A percentile compares a stretch with the other conserved stretches of the same genome.
Conservation (phyloP, 2,888 invertebrate species). For the Idaea straminata region DNA sequence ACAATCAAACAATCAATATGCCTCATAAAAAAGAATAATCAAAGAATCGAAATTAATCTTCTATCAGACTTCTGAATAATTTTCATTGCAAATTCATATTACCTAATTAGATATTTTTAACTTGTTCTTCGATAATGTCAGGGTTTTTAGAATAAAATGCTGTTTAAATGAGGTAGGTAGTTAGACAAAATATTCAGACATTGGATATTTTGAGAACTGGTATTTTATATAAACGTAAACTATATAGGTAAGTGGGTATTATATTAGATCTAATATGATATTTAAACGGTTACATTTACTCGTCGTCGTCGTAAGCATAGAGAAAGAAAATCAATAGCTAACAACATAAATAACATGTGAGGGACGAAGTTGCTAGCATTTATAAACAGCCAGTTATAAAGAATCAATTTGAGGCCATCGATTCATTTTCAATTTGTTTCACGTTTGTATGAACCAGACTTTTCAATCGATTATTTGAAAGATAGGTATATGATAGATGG, state of each 20-base stretch:
- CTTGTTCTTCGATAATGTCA: constrained; percentile 17
- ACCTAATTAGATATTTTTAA: constrained; percentile 9
- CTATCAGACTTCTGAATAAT: constrained; percentile 11
- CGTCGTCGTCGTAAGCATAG: constrained; percentile 11
- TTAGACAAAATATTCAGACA: not conserved
- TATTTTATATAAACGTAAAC: not conserved
- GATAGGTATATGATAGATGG: not conserved
- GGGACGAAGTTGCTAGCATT: constrained; percentile 16
- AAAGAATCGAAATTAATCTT: constrained; percentile 6
- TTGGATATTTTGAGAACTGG: not conserved
- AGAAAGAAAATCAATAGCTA: constrained; percentile 21
- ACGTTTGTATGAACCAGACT: constrained; percentile 17
- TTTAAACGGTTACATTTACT: not conserved
- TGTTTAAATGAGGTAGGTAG: not conserved
- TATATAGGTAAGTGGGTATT: not conserved
- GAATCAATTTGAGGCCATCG: constrained; percentile 19
- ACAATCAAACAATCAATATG: not conserved
- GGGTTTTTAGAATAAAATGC: constrained; percentile 9
- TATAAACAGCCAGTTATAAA: constrained; percentile 17
- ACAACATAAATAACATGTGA: constrained; percentile 16
- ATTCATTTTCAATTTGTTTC: constrained; percentile 23
- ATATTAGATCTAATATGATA: not conserved
- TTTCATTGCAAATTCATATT: constrained; percentile 11
- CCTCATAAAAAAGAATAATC: constrained; percentile 2
- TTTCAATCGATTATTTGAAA: constrained; percentile 15